Evolutionary conservation across 2,888 invertebrate genomes (phyloP).

Genomic region (Yponomeuta sedellus): DNA sequence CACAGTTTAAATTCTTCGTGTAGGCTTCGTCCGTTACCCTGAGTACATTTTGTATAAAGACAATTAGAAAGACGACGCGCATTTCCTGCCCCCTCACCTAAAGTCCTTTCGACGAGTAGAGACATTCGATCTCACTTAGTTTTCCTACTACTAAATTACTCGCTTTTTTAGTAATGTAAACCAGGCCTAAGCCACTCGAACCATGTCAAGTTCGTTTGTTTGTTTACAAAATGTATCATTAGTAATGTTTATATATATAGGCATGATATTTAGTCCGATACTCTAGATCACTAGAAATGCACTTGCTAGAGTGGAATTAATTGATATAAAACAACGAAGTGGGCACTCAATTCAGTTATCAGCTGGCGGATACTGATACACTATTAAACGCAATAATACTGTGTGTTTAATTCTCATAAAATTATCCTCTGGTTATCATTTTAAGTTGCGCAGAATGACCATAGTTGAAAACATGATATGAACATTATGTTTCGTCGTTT

Average conservation of each 20-base stretch:
- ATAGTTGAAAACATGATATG: background rate
- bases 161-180: too few species aligned
- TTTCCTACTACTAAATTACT: too few species aligned
- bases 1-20: too few species aligned
- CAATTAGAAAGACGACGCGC: too few species aligned
- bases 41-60: too few species aligned
- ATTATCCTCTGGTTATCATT: background rate
- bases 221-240: background rate
- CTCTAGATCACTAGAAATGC: background rate
- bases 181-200: too few species aligned
- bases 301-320: background rate
- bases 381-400: background rate
- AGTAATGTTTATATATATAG: background rate
- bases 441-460: background rate
- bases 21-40: too few species aligned
- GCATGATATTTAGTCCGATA: background rate
- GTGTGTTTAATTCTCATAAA: background rate
- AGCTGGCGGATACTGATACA: background rate
- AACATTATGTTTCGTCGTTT: too few species aligned
- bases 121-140: too few species aligned
- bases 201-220: too few species aligned
- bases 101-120: too few species aligned
- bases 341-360: conserved; percentile 2
- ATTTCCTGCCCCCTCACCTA: too few species aligned
- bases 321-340: background rate